Percentiles rank a stretch among this genome's conserved stretches.
These are phyloP conservation scores for Drosophila orosa DNA, from an alignment of 1,140 invertebrate genomes.

Conservation along the genomic window DNA sequence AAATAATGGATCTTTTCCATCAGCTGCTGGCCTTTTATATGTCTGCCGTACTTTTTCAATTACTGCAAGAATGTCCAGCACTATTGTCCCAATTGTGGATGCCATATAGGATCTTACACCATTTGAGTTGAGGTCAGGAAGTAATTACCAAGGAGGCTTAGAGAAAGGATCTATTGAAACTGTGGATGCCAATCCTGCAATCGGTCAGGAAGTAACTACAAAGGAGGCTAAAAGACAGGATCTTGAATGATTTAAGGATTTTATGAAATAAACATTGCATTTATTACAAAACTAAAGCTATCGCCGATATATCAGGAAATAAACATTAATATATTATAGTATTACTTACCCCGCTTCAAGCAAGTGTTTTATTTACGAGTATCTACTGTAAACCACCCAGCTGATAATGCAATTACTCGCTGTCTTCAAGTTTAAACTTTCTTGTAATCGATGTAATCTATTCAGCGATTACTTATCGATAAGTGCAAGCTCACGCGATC, in stretches of 20 bases:
- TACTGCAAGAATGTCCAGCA: conserved; percentile 87
- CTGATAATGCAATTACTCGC: background rate
- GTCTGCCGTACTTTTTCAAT: conserved; percentile 88
- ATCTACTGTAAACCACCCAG: background rate
- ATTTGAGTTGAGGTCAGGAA: conserved; percentile 31
- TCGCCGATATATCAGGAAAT: background rate
- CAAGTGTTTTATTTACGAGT: background rate
- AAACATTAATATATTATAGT: background rate
- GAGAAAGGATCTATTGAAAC: background rate
- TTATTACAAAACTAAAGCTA: background rate
- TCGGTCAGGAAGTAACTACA: background rate
- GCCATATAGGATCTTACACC: conserved; percentile 86
- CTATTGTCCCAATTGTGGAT: conserved; percentile 88
- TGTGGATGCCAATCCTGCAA: no score
- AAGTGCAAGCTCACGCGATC: conserved; percentile 1
- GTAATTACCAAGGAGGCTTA: background rate
- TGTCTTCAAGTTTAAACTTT: background rate
- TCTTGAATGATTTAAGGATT: background rate
- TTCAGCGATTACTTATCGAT: conserved; percentile 9
- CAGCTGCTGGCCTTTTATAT: conserved; percentile 87
- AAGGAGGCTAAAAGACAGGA: background rate
- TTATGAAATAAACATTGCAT: background rate
- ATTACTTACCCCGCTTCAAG: no score
- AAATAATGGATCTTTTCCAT: background rate
- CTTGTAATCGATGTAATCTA: background rate